phyloP scores from a whole-genome alignment of 2,113 vertebrate species.

The Columba janthina region DNA sequence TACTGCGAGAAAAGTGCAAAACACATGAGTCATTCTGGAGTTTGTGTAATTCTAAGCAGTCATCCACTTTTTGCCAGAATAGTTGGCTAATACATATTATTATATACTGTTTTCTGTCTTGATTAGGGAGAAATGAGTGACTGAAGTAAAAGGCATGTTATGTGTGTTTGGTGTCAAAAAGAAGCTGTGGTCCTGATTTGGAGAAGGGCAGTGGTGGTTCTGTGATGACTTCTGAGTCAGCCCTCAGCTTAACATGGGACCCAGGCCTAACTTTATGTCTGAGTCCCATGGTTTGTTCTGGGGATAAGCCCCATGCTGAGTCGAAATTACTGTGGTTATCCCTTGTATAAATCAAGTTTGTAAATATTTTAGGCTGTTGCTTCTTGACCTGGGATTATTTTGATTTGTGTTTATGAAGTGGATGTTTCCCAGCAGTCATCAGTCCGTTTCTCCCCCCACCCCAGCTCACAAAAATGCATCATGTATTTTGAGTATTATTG shows the following conservation, averaged over 20 bases:
- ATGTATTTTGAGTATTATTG: not conserved
- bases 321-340: not conserved
- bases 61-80: not conserved
- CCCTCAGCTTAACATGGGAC: fast-evolving
- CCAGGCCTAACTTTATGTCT: not conserved
- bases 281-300: not conserved
- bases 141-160: not conserved
- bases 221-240: not conserved
- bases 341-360: not conserved
- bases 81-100: not conserved
- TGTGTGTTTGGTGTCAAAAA: not conserved
- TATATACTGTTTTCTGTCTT: not conserved
- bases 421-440: not conserved
- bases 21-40: not conserved
- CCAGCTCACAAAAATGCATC: not conserved
- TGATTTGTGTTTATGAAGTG: fast-evolving
- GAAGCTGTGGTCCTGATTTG: not conserved
- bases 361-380: not conserved
- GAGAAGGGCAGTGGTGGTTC: too few species aligned
- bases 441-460: not conserved
- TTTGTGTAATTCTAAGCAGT: not conserved
- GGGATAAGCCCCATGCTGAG: not conserved
- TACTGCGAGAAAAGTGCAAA: not conserved
- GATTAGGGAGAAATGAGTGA: not conserved
- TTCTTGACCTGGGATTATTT: not conserved